These are phyloP conservation scores for Strigamia transsilvanica DNA, from an alignment of 2,888 invertebrate genomes.

Conservation along the genomic window DNA sequence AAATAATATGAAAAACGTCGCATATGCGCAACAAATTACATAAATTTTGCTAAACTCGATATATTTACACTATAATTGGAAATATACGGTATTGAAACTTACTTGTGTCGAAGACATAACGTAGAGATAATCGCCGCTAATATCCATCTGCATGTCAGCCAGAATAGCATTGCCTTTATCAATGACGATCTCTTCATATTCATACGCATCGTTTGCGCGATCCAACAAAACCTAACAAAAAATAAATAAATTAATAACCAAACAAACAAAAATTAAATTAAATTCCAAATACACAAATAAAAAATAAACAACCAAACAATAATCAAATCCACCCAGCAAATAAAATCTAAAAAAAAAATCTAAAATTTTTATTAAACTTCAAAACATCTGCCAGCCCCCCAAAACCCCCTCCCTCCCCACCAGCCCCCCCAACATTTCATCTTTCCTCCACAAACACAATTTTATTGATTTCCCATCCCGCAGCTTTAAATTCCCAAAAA, in stretches of 20 bases:
- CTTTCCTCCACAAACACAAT: not conserved
- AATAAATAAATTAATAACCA: conserved; percentile 52
- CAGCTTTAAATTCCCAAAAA: not conserved
- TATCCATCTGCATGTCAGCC: conserved; percentile 86
- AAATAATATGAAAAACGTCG: too few relatives aligned
- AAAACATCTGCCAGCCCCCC: not conserved
- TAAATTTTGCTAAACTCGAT: too few relatives aligned
- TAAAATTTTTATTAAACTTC: not conserved
- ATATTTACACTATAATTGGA: too few relatives aligned
- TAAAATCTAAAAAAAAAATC: not conserved
- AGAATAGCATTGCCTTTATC: conserved; percentile 80
- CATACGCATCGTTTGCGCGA: conserved; percentile 73
- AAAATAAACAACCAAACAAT: not conserved
- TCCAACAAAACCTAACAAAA: conserved; percentile 74
- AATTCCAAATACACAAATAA: conserved; percentile 26
- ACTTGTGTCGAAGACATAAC: conserved; percentile 81
- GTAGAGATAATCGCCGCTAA: conserved; percentile 83
- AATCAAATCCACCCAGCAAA: too few relatives aligned
- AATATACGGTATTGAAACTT: conserved; percentile 58
- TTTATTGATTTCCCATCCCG: conserved; percentile 8
- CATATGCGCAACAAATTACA: too few relatives aligned
- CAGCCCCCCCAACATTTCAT: not conserved
- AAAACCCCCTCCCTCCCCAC: not conserved
- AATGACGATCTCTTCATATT: conserved; percentile 86
- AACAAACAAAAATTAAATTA: not conserved